Conservation (phyloP, 2,113 vertebrate genomes). For the Rhea americana region DNA sequence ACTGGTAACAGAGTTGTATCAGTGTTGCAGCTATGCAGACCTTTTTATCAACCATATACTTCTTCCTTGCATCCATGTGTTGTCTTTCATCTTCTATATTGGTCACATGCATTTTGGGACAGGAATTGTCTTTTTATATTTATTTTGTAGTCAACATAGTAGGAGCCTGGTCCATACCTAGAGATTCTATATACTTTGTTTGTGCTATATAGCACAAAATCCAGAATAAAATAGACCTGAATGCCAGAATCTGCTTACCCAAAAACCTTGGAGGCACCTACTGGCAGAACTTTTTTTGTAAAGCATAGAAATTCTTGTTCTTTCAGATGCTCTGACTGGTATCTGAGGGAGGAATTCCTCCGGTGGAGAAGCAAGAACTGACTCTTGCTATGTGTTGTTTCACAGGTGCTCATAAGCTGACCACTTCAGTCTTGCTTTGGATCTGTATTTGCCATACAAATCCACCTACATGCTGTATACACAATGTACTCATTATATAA, state of each 20-base stretch:
- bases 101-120: not conserved
- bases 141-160: not conserved
- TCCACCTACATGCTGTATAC: not conserved
- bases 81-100: not conserved
- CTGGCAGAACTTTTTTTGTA: not conserved
- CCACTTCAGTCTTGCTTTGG: not conserved
- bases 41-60: not conserved
- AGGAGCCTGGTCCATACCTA: not conserved
- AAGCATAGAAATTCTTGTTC: not conserved
- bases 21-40: not conserved
- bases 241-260: not conserved
- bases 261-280: not conserved
- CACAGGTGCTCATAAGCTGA: not conserved
- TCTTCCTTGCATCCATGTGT: not conserved
- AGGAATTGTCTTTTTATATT: not conserved
- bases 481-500: fast-evolving
- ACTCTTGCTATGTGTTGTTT: not conserved
- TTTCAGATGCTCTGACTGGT: not conserved
- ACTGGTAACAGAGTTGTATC: not conserved
- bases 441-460: not conserved
- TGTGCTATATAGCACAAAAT: not conserved
- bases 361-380: not conserved
- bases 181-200: not conserved
- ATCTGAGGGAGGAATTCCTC: no score
- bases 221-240: not conserved